phyloP scores from a whole-genome alignment of 2,797 vertebrate species.

The Sebastes cheni region DNA sequence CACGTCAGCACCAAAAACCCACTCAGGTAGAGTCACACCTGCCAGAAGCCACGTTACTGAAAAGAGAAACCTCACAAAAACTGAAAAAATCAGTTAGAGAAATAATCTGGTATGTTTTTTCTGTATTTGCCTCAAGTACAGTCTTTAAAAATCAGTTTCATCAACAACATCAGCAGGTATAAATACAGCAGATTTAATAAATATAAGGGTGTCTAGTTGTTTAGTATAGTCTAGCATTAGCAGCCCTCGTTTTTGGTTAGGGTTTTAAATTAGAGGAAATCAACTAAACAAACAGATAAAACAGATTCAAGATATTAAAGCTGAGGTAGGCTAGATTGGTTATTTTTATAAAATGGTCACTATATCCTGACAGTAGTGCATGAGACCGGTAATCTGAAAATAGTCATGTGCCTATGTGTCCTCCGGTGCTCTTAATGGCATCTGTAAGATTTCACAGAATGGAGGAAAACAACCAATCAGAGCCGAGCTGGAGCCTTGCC shows the following conservation, averaged over 20 bases:
- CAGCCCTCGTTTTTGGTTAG: neutral
- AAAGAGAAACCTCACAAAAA: neutral
- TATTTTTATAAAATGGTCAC: too few relatives aligned
- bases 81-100: too few relatives aligned
- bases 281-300: neutral
- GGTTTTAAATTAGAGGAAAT: neutral
- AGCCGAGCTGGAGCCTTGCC: too few relatives aligned
- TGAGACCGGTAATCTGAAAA: too few relatives aligned
- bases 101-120: neutral
- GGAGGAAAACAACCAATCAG: too few relatives aligned
- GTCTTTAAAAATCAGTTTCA: neutral
- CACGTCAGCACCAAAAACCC: slow-evolving; percentile 53
- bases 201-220: neutral
- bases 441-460: too few relatives aligned
- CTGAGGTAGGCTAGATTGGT: too few relatives aligned
- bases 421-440: too few relatives aligned
- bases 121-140: neutral
- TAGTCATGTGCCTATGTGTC: too few relatives aligned
- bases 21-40: slow-evolving; percentile 31
- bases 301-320: neutral
- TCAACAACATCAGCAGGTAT: neutral
- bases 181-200: neutral
- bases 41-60: neutral
- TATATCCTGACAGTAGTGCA: too few relatives aligned
- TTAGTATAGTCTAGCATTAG: neutral